Conservation (phyloP, 2,113 vertebrate species). For the Octodon degus region DNA sequence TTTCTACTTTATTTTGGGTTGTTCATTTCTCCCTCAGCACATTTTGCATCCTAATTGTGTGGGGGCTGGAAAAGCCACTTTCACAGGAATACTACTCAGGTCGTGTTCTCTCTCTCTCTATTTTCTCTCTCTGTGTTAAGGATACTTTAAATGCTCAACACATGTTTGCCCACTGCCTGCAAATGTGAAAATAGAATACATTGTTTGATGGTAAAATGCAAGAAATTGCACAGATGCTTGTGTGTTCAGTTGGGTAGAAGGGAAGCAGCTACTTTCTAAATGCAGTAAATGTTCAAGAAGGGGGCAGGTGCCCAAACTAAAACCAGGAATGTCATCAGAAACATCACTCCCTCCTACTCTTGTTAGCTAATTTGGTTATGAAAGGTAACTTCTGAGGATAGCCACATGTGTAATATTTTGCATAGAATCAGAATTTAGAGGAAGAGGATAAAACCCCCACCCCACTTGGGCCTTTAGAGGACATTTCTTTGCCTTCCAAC, state of each 20-base stretch:
- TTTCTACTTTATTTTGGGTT: conserved; percentile 33
- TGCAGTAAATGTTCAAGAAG: background rate
- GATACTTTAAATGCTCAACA: background rate
- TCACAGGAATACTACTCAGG: background rate
- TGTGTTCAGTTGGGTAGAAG: background rate
- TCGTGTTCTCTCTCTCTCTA: background rate
- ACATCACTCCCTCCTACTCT: too few species aligned
- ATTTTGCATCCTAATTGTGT: background rate
- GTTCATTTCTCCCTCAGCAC: background rate
- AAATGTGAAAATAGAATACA: background rate
- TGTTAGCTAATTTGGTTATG: background rate
- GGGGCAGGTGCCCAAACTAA: background rate
- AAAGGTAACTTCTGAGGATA: background rate
- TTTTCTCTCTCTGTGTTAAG: background rate
- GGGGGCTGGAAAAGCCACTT: background rate
- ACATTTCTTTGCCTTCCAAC: background rate
- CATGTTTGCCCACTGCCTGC: background rate
- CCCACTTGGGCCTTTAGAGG: background rate
- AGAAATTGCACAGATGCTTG: background rate
- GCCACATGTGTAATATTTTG: background rate
- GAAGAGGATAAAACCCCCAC: background rate
- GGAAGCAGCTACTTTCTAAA: background rate
- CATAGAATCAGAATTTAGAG: background rate
- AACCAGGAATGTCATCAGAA: accelerated
- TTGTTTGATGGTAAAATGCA: background rate